These are phyloP conservation scores for Exephanes ischioxanthus DNA, from an alignment of 2,888 invertebrate genomes.

Conservation along the genomic window DNA sequence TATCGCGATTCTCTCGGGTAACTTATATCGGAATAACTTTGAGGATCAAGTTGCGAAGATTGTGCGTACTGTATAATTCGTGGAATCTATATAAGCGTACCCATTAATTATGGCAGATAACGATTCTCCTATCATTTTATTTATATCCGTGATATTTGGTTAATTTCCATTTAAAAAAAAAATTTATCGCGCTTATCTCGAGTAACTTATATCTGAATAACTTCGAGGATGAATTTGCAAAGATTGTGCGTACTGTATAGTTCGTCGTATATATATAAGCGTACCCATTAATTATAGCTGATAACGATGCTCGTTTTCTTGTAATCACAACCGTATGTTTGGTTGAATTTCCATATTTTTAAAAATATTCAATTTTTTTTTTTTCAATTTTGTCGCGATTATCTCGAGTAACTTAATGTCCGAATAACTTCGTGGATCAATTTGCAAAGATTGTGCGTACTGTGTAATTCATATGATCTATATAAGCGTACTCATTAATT, in stretches of 20 bases:
- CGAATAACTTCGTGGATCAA: not conserved
- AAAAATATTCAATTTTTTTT: not conserved
- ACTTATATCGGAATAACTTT: not conserved
- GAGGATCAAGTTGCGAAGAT: not conserved
- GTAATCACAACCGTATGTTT: too few species aligned
- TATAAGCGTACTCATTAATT: conserved; percentile 18
- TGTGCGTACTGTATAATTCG: not conserved
- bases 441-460: not conserved
- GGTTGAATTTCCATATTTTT: too few species aligned
- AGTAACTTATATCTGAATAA: not conserved
- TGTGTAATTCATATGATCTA: not conserved
- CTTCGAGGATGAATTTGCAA: not conserved
- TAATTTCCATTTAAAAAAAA: not conserved
- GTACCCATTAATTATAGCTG: conserved; percentile 19
- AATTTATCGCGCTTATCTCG: not conserved
- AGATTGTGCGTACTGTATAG: not conserved
- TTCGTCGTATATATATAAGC: not conserved
- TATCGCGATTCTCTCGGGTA: not conserved
- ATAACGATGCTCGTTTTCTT: conserved; percentile 6
- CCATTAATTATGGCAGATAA: conserved; percentile 17
- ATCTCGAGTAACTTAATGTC: not conserved
- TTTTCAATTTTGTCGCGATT: not conserved
- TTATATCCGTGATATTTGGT: not conserved
- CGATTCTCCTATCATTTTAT: conserved; percentile 23
- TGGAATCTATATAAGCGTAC: not conserved